phyloP scores from a whole-genome alignment of 1,140 invertebrate genomes.

The Coptotermes formosanus region DNA sequence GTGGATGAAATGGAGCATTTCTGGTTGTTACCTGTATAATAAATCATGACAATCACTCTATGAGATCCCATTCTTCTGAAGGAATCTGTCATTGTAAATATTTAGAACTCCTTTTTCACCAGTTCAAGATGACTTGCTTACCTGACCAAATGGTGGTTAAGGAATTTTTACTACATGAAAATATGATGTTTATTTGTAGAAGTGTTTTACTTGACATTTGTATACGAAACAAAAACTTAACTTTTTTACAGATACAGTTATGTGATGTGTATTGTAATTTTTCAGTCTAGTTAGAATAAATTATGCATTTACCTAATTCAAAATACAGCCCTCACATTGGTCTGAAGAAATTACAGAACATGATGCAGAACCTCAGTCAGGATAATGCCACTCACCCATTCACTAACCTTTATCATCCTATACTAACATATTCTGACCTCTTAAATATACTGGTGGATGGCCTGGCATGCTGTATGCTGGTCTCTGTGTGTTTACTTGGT shows the following conservation, averaged over 20 bases:
- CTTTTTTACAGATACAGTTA: not conserved
- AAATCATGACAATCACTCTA: not conserved
- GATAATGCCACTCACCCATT: too few species aligned
- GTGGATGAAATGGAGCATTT: too few species aligned
- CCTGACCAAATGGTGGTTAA: not conserved
- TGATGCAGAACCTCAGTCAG: too few species aligned
- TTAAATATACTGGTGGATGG: too few species aligned
- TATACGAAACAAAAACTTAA: not conserved
- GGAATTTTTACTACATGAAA: not conserved
- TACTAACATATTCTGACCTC: too few species aligned
- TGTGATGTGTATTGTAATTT: not conserved
- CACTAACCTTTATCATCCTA: too few species aligned
- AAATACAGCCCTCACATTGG: too few species aligned
- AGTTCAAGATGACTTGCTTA: not conserved
- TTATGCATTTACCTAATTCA: not conserved
- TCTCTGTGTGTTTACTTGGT: too few species aligned
- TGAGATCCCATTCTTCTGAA: not conserved
- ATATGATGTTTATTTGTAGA: not conserved
- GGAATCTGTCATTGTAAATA: not conserved
- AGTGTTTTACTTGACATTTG: not conserved
- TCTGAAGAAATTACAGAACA: too few species aligned
- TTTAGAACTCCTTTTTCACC: conserved; percentile 18
- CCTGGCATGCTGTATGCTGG: too few species aligned
- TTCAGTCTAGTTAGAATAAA: not conserved
- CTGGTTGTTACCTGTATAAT: not conserved